Conservation (phyloP, 2,888 invertebrate species). For the Drosophila histrio region DNA sequence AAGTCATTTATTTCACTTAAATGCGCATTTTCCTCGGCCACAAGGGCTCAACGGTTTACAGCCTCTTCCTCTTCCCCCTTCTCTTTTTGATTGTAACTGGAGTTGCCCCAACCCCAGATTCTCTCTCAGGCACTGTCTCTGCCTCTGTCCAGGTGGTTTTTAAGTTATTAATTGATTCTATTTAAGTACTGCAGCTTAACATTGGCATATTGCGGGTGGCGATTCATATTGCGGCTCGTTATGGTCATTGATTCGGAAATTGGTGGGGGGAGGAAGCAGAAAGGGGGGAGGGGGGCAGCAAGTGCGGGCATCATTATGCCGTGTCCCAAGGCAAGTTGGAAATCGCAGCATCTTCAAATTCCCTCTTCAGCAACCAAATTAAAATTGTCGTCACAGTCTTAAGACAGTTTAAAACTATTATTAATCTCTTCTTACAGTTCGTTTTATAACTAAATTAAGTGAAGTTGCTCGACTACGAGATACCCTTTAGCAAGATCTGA, state of each 20-base stretch:
- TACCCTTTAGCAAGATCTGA: too few species aligned
- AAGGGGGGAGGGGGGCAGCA: not conserved
- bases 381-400: slow-evolving; percentile 2
- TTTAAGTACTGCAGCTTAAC: slow-evolving; percentile 73
- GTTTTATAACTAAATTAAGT: too few species aligned
- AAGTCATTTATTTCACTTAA: slow-evolving; percentile 81
- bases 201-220: slow-evolving; percentile 70
- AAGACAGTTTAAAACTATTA: not conserved
- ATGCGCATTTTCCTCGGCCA: slow-evolving; percentile 67
- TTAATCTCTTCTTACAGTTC: too few species aligned
- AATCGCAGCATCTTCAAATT: not conserved
- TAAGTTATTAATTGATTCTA: slow-evolving; percentile 80
- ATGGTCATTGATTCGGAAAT: slow-evolving; percentile 30
- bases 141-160: slow-evolving; percentile 66
- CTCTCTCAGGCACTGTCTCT: not conserved
- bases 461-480: too few species aligned
- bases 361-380: not conserved
- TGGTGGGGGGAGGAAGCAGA: not conserved
- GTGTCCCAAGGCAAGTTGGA: not conserved
- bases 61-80: not conserved
- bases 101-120: not conserved
- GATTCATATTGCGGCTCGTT: slow-evolving; percentile 61
- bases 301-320: slow-evolving; percentile 19
- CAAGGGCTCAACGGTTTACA: slow-evolving; percentile 30
- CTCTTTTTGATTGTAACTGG: not conserved